Conservation (phyloP, 2,797 vertebrate species). For the Muscicapa striata region DNA sequence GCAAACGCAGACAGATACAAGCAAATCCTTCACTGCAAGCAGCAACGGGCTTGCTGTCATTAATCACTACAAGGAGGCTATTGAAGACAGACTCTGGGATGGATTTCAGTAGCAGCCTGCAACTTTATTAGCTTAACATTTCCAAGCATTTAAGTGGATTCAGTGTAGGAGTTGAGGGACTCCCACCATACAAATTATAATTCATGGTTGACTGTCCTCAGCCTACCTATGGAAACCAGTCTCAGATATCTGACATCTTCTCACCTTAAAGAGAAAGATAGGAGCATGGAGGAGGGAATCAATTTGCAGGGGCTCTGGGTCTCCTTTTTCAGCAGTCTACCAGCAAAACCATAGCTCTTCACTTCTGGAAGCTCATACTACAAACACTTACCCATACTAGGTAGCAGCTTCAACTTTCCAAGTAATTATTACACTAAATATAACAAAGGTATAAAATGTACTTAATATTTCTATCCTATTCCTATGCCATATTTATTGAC, state of each 20-base stretch:
- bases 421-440: neutral
- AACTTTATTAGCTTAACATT: constrained; percentile 62
- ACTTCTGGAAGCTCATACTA: neutral
- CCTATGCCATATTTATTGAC: neutral
- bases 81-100: constrained; percentile 60
- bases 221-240: neutral
- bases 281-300: neutral
- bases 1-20: constrained; percentile 44
- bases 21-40: constrained; percentile 39
- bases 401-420: neutral
- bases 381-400: neutral
- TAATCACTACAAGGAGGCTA: constrained; percentile 60
- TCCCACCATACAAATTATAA: constrained; percentile 9
- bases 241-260: constrained; percentile 1
- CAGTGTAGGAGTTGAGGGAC: constrained; percentile 19
- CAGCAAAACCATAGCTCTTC: neutral
- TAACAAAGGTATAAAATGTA: neutral
- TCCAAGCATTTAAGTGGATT: constrained; percentile 45
- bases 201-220: neutral
- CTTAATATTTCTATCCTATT: neutral
- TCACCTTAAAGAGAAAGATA: neutral
- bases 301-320: neutral
- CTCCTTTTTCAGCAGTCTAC: neutral
- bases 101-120: constrained; percentile 53
- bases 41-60: constrained; percentile 32